These are phyloP conservation scores for Verasper variegatus DNA, from an alignment of 2,113 vertebrate species.

Conservation along the genomic window DNA sequence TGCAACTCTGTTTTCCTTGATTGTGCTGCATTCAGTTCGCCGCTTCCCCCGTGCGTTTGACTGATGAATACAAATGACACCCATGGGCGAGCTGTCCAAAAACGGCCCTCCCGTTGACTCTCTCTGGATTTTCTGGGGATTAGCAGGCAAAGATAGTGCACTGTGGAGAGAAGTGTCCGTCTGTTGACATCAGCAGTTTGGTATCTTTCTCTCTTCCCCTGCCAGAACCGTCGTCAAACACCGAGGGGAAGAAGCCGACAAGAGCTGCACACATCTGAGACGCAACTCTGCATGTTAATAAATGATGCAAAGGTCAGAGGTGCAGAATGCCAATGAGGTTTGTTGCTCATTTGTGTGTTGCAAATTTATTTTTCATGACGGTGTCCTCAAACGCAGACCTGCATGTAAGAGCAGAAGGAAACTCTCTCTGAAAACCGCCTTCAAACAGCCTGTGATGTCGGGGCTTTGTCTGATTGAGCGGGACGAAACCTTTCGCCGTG, in stretches of 20 bases:
- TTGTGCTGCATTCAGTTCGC: conserved; percentile 2
- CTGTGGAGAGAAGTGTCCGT: conserved; percentile 51
- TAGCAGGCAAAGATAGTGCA: conserved; percentile 57
- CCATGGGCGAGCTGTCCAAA: conserved; percentile 59
- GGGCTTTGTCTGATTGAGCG: conserved; percentile 35
- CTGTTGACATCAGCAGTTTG: conserved; percentile 63
- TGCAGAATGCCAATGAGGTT: background rate
- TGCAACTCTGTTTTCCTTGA: conserved; percentile 32
- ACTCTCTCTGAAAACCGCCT: conserved; percentile 33
- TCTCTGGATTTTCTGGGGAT: conserved; percentile 58
- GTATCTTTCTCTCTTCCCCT: background rate
- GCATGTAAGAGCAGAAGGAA: background rate
- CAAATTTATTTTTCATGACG: conserved; percentile 2
- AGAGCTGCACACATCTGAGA: conserved; percentile 18
- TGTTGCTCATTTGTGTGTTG: conserved; percentile 2
- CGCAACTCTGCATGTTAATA: conserved; percentile 13
- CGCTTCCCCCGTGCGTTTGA: conserved; percentile 5
- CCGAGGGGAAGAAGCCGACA: background rate
- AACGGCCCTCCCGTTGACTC: conserved; percentile 39
- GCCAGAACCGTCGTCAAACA: conserved; percentile 7
- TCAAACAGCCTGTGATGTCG: conserved; percentile 47
- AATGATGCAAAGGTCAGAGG: conserved; percentile 34
- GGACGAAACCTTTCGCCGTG: conserved; percentile 51
- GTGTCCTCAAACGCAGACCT: conserved; percentile 23
- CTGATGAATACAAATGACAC: conserved; percentile 66